Evolutionary conservation across 2,113 vertebrate species (phyloP).

Genomic region (Mesitornis unicolor): DNA sequence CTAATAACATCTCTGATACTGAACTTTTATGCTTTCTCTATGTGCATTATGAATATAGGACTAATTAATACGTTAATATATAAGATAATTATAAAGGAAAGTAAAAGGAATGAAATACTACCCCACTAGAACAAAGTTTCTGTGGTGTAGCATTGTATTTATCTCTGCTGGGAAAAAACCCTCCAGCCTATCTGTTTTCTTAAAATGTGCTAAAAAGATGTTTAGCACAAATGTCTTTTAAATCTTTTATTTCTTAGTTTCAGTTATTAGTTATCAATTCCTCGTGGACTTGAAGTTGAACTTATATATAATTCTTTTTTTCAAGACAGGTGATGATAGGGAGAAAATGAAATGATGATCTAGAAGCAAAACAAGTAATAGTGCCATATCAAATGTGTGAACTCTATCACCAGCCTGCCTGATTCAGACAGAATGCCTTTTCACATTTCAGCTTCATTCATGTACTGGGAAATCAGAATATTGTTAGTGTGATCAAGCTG

Average conservation of each 20-base stretch:
- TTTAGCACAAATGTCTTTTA: neutral
- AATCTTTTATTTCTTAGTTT: neutral
- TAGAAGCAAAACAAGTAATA: neutral
- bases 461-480: neutral
- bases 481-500: neutral
- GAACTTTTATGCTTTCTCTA: neutral
- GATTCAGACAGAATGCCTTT: neutral
- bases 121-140: neutral
- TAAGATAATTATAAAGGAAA: neutral
- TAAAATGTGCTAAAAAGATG: neutral
- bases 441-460: neutral
- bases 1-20: no score
- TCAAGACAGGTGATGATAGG: neutral
- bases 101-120: neutral
- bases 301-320: neutral
- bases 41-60: neutral
- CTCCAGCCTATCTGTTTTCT: neutral
- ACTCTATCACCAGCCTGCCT: neutral
- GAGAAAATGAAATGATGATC: neutral
- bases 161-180: neutral
- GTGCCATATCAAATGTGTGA: neutral
- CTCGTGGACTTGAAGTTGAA: neutral
- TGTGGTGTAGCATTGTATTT: neutral
- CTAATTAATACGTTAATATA: neutral
- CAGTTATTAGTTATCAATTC: neutral